Base-by-base conservation (phyloP, 2,888 invertebrate genomes). In the Megastigmus dorsalis region DNA sequence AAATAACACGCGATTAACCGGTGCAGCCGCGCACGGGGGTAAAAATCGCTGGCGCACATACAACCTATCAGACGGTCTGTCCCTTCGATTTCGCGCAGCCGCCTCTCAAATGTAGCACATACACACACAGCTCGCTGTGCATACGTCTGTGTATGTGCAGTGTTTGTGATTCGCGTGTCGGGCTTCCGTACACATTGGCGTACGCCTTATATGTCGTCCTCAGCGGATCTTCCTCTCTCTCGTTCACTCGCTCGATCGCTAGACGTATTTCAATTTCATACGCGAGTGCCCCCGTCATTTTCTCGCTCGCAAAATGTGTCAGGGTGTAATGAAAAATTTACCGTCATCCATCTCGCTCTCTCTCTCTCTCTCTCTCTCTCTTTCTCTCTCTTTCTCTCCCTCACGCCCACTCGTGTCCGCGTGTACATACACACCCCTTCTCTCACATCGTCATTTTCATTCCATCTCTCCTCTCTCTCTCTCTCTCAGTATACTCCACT, bases 181-280 rank as follows among this genome's bases (percentile, higher is more conserved):
- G 30, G 43, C 30, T 36, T 13, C 10, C 28, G 52, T 33, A 36
- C 5, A 18, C 23, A 23, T 48, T 10, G 6, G 38, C 28, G 28
- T 26, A 33, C 30, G 45, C 45, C 60, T 30, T 30, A 33, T 20
- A 43, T 26, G 20, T 30, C n/a, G 54, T 18, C 38, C 30, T 43
- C 20, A 38, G 10, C 59, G 28, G 28, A 2, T 59, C n/a, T n/a
- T n/a, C n/a, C n/a, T n/a, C n/a, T n/a, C n/a, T n/a, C n/a, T n/a
- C n/a, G n/a, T n/a, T n/a, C n/a, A n/a, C n/a, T n/a, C 43, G 5
- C 18, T 79, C 81, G 81, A 82, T 82, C 82, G 82, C 78, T 77
- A 79, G 81, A 80, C 81, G 81, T 80, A 82, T 84, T 85, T 84
- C 84, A 84, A 85, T 85, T 85, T 85, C 83, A 84, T 82, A 82